Evolutionary conservation across 30 jellyfish, hydroid and myxozoan genomes (phyloP), one percentile per base, ranked within the genome.

Genomic region (Hydractinia symbiolongicarpus): DNA sequence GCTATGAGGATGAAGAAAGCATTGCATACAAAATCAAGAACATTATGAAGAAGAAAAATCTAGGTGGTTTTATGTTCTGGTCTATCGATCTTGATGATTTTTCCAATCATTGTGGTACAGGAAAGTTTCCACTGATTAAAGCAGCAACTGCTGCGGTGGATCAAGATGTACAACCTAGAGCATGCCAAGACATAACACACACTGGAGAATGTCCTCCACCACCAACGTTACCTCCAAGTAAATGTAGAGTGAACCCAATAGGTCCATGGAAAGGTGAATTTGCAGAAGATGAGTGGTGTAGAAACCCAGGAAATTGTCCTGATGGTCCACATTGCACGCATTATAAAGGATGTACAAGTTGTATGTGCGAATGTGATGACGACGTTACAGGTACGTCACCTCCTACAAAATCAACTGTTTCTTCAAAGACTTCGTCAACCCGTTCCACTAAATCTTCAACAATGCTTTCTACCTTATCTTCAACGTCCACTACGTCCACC

Each of bases 1-100:
- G 89, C 14, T 81, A 69, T 54, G 88, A 81, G 68, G 88, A 81
- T 30, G 87, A 69, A 17, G 88, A 81, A 81, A 81, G 87, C 71
- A 40, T 81, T 15, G 58, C 9, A 11, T 72, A 40, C 52, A 81
- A 81, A 81, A 77, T 81, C 21, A 61, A 56, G 9, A 10, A 68
- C 19, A 53, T 81, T 44, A 54, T 66, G 54, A 81, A 81, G 66
- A 81, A 51, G 54, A 17, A 49, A 49, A 16, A 72, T 51, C 77
- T 81, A 17, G 77, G 78, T 52, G 88, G 88, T 8, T 68, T 72
- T 53, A 81, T 81, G 88, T 81, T 81, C 53, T 81, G 88, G 88
- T 77, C 88, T 7, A 69, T 81, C 50, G 88, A 81, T 70, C 61
- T 81, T 0, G 87, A 81, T 72, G 88, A 66, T 52, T 81, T 81